These are phyloP conservation scores for Pipra filicauda DNA, from an alignment of 2,113 vertebrate species.

Conservation along the genomic window DNA sequence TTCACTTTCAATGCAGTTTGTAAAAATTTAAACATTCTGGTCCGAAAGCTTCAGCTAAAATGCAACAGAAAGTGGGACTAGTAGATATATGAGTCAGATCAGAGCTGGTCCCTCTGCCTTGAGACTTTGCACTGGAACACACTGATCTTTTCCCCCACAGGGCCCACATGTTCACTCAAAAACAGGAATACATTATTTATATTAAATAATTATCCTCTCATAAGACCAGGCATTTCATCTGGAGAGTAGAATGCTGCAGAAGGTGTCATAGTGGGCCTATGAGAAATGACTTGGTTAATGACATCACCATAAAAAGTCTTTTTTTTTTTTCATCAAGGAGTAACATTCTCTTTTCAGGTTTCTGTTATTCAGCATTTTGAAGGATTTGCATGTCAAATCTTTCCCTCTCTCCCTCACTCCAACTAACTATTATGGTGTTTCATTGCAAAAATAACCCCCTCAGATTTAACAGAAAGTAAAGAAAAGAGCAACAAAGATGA, in stretches of 20 bases:
- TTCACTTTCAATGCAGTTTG: neutral
- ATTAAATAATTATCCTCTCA: neutral
- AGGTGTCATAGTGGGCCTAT: neutral
- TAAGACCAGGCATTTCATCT: neutral
- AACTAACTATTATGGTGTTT: neutral
- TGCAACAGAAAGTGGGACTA: neutral
- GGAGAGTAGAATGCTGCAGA: neutral
- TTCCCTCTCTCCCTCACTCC: neutral
- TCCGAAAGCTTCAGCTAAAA: neutral
- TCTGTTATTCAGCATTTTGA: neutral
- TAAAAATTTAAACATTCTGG: neutral
- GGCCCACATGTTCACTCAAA: neutral
- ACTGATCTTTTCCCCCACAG: neutral
- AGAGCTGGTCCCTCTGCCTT: neutral
- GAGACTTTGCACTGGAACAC: neutral
- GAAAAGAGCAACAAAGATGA: neutral
- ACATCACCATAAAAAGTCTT: neutral
- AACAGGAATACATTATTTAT: neutral
- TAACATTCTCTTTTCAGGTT: neutral
- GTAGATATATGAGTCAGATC: neutral
- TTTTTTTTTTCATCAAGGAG: neutral
- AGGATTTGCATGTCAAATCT: neutral
- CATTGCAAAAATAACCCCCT: neutral
- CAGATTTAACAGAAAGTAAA: neutral
- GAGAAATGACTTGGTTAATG: neutral